Percentiles rank a stretch among this genome's conserved stretches.
Conservation (phyloP, 2,888 invertebrate genomes). For the Pecten maximus region DNA sequence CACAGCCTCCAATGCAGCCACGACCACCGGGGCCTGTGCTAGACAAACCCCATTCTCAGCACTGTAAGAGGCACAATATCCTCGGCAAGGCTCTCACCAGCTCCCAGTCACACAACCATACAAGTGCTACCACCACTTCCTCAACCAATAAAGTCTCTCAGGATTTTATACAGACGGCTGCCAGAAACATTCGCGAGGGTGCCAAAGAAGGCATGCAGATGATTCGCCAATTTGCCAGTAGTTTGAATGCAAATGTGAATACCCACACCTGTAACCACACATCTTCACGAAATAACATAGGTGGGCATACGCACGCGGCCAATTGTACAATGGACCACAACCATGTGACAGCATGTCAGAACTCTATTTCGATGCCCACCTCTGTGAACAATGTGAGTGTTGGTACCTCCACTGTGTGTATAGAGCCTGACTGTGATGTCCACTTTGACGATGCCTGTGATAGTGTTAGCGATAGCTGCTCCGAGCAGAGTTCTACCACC, state of each 20-base stretch:
- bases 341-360: conserved; percentile 59
- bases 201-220: conserved; percentile 63
- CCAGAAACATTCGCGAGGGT: conserved; percentile 55
- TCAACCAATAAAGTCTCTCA: conserved; percentile 57
- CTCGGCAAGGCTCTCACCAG: conserved; percentile 38
- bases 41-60: conserved; percentile 61
- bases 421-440: conserved; percentile 78
- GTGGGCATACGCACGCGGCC: conserved; percentile 47
- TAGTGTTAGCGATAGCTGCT: conserved; percentile 82
- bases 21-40: conserved; percentile 38
- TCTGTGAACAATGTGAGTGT: conserved; percentile 76
- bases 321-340: conserved; percentile 43
- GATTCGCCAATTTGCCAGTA: conserved; percentile 63
- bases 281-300: conserved; percentile 45
- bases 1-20: conserved; percentile 27
- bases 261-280: conserved; percentile 59
- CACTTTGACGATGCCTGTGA: conserved; percentile 79
- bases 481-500: conserved; percentile 83
- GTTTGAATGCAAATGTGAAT: conserved; percentile 59
- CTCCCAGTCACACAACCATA: conserved; percentile 66
- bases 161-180: conserved; percentile 61
- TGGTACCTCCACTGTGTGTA: conserved; percentile 75
- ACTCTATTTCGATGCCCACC: conserved; percentile 67
- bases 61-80: conserved; percentile 64
- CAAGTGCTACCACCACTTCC: conserved; percentile 54